These are phyloP conservation scores for Nanorana parkeri DNA, from an alignment of 2,113 vertebrate genomes.

Conservation along the genomic window DNA sequence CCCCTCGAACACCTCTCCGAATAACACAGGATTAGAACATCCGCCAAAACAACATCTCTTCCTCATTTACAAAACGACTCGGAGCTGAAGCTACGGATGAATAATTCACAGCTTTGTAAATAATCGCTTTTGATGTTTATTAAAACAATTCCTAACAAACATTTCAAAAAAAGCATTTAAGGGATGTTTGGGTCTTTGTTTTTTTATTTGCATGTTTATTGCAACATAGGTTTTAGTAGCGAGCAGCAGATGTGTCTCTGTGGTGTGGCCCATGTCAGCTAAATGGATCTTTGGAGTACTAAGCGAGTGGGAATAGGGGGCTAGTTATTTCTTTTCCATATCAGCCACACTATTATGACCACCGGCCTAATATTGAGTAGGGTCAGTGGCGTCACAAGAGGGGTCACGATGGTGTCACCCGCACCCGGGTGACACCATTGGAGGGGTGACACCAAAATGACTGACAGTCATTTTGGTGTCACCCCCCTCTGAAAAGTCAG, in stretches of 20 bases:
- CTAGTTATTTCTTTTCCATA: no score
- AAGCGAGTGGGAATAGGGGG: no score
- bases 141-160: not conserved
- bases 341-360: no score
- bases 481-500: no score
- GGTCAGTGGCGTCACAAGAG: no score
- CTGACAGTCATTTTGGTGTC: no score
- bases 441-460: no score
- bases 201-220: not conserved
- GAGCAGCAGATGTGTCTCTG: not conserved
- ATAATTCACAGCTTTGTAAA: slow-evolving; percentile 6
- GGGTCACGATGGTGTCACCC: no score
- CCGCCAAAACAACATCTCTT: not conserved
- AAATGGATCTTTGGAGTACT: no score
- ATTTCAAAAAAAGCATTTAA: slow-evolving; percentile 10
- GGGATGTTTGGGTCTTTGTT: slow-evolving; percentile 11
- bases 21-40: not conserved
- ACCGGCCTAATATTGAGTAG: no score
- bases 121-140: slow-evolving; percentile 9
- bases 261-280: not conserved
- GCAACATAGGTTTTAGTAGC: not conserved
- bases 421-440: no score
- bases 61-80: slow-evolving; percentile 9
- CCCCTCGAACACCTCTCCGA: no score
- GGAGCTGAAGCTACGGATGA: not conserved